These are phyloP conservation scores for Cochlearius cochlearius DNA, from an alignment of 2,113 vertebrate species.

Conservation along the genomic window DNA sequence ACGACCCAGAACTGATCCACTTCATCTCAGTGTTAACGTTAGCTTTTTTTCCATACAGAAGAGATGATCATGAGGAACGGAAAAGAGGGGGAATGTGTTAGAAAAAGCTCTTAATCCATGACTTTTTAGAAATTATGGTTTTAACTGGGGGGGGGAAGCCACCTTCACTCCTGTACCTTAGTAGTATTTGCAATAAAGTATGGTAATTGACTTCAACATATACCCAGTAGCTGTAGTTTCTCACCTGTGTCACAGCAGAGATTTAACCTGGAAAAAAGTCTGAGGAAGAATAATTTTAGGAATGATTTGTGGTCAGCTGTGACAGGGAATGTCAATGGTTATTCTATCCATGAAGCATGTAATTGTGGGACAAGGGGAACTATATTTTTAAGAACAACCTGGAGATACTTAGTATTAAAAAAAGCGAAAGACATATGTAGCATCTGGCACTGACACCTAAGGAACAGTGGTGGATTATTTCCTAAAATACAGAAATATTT, in stretches of 20 bases:
- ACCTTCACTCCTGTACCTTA: background rate
- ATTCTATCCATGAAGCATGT: background rate
- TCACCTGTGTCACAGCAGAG: background rate
- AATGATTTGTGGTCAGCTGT: background rate
- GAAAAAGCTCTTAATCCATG: background rate
- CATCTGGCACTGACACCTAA: background rate
- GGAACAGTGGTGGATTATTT: background rate
- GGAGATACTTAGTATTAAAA: background rate
- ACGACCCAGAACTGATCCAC: background rate
- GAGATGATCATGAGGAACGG: background rate
- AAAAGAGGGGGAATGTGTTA: background rate
- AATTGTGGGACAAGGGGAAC: background rate
- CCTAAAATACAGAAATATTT: background rate
- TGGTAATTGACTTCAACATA: background rate
- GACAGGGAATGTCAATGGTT: background rate
- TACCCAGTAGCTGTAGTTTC: background rate
- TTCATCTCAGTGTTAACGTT: background rate
- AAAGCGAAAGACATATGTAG: background rate
- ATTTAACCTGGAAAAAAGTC: slow-evolving; percentile 6
- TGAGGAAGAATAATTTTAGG: slow-evolving; percentile 9
- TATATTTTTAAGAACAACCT: background rate
- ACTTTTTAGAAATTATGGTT: background rate
- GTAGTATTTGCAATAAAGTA: background rate
- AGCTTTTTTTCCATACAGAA: background rate
- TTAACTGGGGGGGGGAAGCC: background rate